Evolutionary conservation across 1,140 invertebrate genomes (phyloP).

Genomic region (Agraylea sexmaculata): DNA sequence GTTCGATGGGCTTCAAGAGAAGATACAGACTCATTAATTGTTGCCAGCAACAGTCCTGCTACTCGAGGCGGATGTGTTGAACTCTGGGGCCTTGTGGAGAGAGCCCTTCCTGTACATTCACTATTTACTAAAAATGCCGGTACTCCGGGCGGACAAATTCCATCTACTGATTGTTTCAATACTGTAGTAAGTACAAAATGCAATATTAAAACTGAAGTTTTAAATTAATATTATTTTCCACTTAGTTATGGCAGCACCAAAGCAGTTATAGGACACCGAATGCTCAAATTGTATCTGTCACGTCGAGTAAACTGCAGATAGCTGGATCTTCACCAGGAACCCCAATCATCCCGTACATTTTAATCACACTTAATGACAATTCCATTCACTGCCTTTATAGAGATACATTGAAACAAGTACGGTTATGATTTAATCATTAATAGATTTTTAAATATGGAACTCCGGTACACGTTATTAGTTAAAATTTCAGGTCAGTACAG

Average conservation of each 20-base stretch:
- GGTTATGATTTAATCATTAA: not conserved
- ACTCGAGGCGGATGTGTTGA: slow-evolving; percentile 58
- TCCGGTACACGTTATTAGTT: not conserved
- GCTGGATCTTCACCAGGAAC: slow-evolving; percentile 9
- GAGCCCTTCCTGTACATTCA: slow-evolving; percentile 65
- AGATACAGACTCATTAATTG: slow-evolving; percentile 68
- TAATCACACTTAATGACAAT: slow-evolving; percentile 63
- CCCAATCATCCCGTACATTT: slow-evolving; percentile 32
- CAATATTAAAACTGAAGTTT: too few species aligned
- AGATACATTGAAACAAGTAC: slow-evolving; percentile 59
- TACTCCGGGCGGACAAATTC: slow-evolving; percentile 24
- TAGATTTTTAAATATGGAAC: not conserved
- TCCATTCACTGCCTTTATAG: slow-evolving; percentile 62
- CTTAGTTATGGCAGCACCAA: slow-evolving; percentile 56
- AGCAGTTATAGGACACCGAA: slow-evolving; percentile 38
- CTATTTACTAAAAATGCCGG: slow-evolving; percentile 42
- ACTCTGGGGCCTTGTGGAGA: slow-evolving; percentile 77
- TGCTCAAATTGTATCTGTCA: slow-evolving; percentile 19
- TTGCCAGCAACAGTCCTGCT: slow-evolving; percentile 47
- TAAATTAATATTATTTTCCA: not conserved
- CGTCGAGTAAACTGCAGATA: slow-evolving; percentile 19
- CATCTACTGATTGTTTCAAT: slow-evolving; percentile 47
- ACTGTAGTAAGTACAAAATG: slow-evolving; percentile 48
- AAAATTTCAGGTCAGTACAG: slow-evolving; percentile 14
- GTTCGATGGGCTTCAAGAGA: slow-evolving; percentile 72